Conservation (phyloP, 2,113 vertebrate species). For the Bubo bubo region DNA sequence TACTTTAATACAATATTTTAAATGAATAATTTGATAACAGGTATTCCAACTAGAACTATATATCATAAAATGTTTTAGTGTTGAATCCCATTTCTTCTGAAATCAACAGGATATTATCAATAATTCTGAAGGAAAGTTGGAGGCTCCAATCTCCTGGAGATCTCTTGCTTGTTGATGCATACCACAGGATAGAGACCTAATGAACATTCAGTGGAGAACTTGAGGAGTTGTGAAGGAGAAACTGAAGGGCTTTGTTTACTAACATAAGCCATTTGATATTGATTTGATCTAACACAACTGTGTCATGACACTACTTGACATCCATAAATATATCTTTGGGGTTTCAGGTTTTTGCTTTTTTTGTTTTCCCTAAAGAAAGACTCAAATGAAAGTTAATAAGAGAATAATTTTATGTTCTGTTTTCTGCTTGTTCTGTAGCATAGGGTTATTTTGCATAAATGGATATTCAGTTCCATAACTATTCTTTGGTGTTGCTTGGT, state of each 20-base stretch:
- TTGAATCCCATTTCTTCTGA: neutral
- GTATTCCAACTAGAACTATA: neutral
- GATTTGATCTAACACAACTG: conserved; percentile 7
- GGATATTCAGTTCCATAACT: neutral
- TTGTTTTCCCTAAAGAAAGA: neutral
- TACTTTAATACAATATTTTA: neutral
- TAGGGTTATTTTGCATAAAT: neutral
- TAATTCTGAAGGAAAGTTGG: neutral
- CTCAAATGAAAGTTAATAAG: neutral
- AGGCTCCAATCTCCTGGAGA: neutral
- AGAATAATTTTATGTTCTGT: neutral
- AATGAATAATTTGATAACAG: neutral
- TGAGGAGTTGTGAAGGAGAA: neutral
- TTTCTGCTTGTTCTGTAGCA: neutral
- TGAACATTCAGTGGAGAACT: neutral
- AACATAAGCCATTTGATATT: neutral
- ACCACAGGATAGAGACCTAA: neutral
- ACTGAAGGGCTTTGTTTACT: neutral
- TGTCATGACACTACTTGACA: conserved; percentile 1
- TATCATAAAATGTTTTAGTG: neutral
- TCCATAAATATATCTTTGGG: neutral
- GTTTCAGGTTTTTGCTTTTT: neutral
- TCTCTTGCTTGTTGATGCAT: neutral
- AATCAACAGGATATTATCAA: neutral
- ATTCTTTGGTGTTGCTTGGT: neutral